Evolutionary conservation across 2,113 vertebrate genomes (phyloP).

Genomic region (Aptenodytes patagonicus): DNA sequence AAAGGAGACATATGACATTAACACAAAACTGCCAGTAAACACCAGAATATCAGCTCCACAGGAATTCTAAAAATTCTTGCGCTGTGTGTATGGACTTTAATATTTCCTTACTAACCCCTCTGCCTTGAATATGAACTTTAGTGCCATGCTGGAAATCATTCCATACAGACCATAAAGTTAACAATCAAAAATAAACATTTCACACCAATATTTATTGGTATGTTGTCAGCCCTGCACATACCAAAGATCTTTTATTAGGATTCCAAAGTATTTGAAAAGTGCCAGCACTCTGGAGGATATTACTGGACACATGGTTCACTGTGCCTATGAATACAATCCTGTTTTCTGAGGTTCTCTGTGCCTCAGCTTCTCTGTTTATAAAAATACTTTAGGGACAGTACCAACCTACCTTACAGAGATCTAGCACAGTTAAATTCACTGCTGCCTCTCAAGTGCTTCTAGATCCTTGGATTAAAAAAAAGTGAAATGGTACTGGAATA

Average conservation of each 20-base stretch:
- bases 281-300: neutral
- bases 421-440: neutral
- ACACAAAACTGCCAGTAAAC: neutral
- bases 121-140: neutral
- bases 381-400: neutral
- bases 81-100: neutral
- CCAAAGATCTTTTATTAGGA: neutral
- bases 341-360: neutral
- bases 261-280: neutral
- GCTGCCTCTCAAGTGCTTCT: neutral
- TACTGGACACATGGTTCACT: neutral
- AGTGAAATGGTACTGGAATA: neutral
- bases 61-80: neutral
- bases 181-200: neutral
- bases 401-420: neutral
- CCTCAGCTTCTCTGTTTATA: neutral
- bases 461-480: neutral
- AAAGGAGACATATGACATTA: neutral
- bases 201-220: neutral
- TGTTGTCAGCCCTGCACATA: neutral
- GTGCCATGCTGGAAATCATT: neutral
- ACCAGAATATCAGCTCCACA: neutral
- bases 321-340: neutral
- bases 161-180: neutral
- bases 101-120: neutral